These are phyloP conservation scores for Steromphala cineraria DNA, from an alignment of 2,888 invertebrate genomes.

Conservation along the genomic window DNA sequence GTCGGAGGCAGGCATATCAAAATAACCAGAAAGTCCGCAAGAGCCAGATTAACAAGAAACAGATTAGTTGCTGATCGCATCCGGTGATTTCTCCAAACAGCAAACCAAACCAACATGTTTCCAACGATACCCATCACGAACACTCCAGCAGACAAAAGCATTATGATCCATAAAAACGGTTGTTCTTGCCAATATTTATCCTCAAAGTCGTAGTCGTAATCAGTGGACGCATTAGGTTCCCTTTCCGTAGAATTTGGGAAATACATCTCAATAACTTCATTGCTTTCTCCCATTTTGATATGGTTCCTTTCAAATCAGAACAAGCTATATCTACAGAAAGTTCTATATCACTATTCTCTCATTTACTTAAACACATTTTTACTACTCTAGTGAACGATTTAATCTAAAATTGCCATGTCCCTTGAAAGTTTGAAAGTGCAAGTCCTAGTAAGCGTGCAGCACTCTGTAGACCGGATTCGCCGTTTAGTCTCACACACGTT, in stretches of 20 bases:
- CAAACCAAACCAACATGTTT: conserved; percentile 90
- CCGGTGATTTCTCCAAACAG: conserved; percentile 89
- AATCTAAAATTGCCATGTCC: no score
- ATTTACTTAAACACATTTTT: no score
- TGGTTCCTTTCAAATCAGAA: no score
- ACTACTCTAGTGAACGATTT: no score
- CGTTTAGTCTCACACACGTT: no score
- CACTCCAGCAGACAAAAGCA: conserved; percentile 85
- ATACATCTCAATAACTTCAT: conserved; percentile 7
- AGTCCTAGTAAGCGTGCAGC: no score
- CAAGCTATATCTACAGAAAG: no score
- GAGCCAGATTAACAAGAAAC: conserved; percentile 92
- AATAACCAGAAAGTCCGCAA: conserved; percentile 90
- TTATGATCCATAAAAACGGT: conserved; percentile 82
- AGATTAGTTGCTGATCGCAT: conserved; percentile 96
- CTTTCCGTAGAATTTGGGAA: neutral
- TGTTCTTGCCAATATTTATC: neutral
- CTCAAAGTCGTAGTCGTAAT: neutral
- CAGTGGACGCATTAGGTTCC: neutral
- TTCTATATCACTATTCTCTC: no score
- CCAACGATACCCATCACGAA: conserved; percentile 89
- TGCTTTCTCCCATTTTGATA: neutral
- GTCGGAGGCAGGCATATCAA: conserved; percentile 91
- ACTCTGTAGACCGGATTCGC: no score
- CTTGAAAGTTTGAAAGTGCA: no score